Evolutionary conservation across 2,113 vertebrate species (phyloP).

Genomic region (Gambusia affinis): DNA sequence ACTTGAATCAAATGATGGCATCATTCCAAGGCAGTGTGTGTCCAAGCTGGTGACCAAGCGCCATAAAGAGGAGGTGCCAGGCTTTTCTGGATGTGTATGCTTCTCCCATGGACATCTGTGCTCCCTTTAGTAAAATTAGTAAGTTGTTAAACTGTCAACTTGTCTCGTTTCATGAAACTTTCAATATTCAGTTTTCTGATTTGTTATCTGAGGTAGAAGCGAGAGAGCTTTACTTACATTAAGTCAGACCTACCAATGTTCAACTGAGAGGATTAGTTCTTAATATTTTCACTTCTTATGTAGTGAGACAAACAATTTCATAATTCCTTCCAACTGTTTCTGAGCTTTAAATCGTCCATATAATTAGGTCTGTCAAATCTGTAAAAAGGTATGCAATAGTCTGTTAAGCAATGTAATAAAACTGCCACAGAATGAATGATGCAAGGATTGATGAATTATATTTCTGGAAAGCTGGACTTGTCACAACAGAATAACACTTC

Average conservation of each 20-base stretch:
- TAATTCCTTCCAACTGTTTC: neutral
- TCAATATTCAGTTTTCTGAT: neutral
- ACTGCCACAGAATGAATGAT: neutral
- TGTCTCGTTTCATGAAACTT: neutral
- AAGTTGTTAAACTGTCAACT: too few species aligned
- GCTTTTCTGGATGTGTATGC: neutral
- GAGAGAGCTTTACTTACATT: neutral
- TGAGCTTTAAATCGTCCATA: neutral
- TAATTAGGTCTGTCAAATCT: neutral
- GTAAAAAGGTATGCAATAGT: neutral
- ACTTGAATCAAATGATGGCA: too few species aligned
- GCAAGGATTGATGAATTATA: neutral
- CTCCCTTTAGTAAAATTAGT: too few species aligned
- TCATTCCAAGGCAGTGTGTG: too few species aligned
- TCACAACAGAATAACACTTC: neutral
- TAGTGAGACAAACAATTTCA: neutral
- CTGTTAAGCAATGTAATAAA: neutral
- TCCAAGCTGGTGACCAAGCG: too few species aligned
- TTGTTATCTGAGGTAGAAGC: neutral
- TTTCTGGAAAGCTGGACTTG: neutral
- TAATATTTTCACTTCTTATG: neutral
- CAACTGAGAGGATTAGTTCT: neutral
- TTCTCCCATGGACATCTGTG: neutral
- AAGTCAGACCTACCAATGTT: neutral
- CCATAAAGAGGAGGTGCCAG: too few species aligned